Conservation (phyloP, 1,140 invertebrate genomes). For the Zaprionus inermis region DNA sequence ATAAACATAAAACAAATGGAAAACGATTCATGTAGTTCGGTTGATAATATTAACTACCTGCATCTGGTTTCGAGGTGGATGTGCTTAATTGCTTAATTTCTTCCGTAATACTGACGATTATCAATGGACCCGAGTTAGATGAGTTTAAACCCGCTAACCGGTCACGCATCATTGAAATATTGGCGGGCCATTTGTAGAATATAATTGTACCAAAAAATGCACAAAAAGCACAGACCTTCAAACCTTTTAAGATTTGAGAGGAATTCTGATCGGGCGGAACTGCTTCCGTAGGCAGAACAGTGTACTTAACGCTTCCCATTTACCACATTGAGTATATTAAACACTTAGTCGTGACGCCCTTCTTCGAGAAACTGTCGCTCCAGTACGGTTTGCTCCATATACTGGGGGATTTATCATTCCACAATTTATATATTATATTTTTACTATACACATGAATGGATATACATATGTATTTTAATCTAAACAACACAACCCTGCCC, state of each 20-base stretch:
- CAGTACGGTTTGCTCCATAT: not conserved
- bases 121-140: not conserved
- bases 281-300: constrained; percentile 18
- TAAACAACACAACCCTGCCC: too few species aligned
- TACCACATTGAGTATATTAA: not conserved
- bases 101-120: too few species aligned
- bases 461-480: not conserved
- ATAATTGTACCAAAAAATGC: constrained; percentile 19
- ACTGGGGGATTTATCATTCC: not conserved
- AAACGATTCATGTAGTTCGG: not conserved
- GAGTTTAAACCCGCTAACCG: not conserved
- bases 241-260: not conserved
- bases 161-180: not conserved
- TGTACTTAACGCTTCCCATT: constrained; percentile 1
- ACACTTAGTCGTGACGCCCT: not conserved
- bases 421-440: not conserved
- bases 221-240: constrained; percentile 7
- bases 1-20: not conserved
- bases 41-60: not conserved
- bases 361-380: not conserved
- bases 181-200: constrained; percentile 13
- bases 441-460: not conserved
- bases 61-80: not conserved
- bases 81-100: not conserved
- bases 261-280: not conserved